These are phyloP conservation scores for Enhydra lutris DNA, from an alignment of 2,113 vertebrate species.

Conservation along the genomic window DNA sequence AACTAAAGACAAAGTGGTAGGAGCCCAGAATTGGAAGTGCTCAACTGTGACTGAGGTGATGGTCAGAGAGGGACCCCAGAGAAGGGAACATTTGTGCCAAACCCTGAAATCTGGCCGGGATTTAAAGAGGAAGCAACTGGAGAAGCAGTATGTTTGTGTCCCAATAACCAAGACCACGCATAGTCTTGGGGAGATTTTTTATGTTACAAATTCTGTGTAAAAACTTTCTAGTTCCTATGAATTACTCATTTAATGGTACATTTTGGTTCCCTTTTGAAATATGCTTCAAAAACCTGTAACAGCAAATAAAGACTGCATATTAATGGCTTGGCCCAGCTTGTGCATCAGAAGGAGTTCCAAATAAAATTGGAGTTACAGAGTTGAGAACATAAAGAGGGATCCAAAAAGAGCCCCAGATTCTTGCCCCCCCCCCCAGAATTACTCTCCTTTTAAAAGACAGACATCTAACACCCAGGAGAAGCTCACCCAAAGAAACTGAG, in stretches of 20 bases:
- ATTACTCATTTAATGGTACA: not conserved
- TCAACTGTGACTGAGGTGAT: not conserved
- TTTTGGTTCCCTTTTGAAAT: constrained; percentile 53
- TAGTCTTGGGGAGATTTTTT: not conserved
- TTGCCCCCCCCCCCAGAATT: constrained; percentile 13
- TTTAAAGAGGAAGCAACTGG: not conserved
- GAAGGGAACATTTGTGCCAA: not conserved
- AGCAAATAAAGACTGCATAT: constrained; percentile 68
- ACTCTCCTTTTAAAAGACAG: constrained; percentile 75
- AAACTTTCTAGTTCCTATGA: constrained; percentile 37
- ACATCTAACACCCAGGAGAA: constrained; percentile 74
- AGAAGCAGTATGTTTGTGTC: not conserved
- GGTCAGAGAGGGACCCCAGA: not conserved
- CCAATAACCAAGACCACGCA: constrained; percentile 20
- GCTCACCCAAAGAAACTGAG: constrained; percentile 59
- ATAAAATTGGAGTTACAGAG: constrained; percentile 77
- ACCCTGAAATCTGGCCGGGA: not conserved
- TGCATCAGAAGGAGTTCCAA: constrained; percentile 53
- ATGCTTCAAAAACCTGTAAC: constrained; percentile 67
- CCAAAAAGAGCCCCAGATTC: constrained; percentile 60
- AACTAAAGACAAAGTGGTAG: not conserved
- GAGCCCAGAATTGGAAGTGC: not conserved
- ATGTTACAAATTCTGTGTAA: not conserved
- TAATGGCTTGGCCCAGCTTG: constrained; percentile 65
- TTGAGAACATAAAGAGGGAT: constrained; percentile 49